These are phyloP conservation scores for Pseudachorutes palmiensis DNA, from an alignment of 1,140 invertebrate species.

Conservation along the genomic window DNA sequence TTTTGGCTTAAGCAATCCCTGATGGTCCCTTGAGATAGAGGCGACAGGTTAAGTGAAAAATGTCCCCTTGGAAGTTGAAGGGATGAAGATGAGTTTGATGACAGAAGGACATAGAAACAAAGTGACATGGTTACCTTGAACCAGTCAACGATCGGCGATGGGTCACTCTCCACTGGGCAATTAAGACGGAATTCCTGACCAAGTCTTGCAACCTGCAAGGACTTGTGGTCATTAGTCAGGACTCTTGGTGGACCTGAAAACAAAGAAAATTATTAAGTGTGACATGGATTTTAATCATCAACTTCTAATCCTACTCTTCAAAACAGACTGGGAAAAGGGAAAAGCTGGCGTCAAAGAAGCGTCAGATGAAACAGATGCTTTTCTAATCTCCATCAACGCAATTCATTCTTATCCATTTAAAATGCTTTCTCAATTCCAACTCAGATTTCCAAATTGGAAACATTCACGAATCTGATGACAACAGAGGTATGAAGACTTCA, in stretches of 20 bases:
- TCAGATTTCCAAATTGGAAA: no score
- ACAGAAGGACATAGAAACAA: neutral
- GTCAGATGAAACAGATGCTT: no score
- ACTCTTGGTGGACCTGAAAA: slow-evolving; percentile 25
- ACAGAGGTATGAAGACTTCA: no score
- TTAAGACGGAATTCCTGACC: slow-evolving; percentile 34
- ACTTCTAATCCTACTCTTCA: neutral
- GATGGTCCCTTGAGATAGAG: neutral
- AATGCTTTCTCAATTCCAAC: no score
- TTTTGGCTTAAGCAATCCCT: no score
- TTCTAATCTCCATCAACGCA: no score
- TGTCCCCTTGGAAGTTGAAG: neutral
- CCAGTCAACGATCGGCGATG: slow-evolving; percentile 32
- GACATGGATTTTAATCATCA: neutral
- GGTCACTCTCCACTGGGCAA: slow-evolving; percentile 35
- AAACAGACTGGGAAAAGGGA: neutral
- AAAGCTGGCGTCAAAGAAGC: no score
- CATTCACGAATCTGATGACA: no score
- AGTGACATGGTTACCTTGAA: slow-evolving; percentile 27
- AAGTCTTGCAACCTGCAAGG: slow-evolving; percentile 25
- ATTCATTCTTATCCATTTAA: no score
- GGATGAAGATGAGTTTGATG: slow-evolving; percentile 3
- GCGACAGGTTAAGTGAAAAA: neutral
- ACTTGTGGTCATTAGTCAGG: slow-evolving; percentile 21
- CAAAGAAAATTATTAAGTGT: neutral